Evolutionary conservation across 2,888 invertebrate species (phyloP).

Genomic region (Netelia fuscicornis): DNA sequence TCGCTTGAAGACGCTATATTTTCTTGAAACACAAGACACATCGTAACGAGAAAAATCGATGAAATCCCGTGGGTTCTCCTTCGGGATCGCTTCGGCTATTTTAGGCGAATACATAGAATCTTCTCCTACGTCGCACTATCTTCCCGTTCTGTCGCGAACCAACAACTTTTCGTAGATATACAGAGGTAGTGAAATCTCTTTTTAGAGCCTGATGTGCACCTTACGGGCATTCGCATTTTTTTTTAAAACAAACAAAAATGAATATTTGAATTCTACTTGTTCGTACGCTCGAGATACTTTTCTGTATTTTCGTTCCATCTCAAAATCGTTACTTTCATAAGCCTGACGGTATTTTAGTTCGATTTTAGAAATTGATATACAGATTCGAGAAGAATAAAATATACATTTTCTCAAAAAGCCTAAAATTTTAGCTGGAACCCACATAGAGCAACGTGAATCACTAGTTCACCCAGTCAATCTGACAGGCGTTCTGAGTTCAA

Average conservation of each 20-base stretch:
- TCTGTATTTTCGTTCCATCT: too few species aligned
- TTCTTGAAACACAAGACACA: conserved; percentile 31
- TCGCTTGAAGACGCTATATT: conserved; percentile 16
- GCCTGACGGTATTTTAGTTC: too few species aligned
- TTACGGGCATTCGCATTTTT: neutral
- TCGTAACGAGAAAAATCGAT: neutral
- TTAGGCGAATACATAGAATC: neutral
- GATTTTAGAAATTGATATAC: too few species aligned
- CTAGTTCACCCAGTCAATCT: conserved; percentile 6
- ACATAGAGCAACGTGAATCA: neutral
- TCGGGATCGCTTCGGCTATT: conserved; percentile 35
- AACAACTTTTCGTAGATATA: conserved; percentile 6
- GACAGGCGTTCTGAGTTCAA: conserved; percentile 45
- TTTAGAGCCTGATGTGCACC: conserved; percentile 18
- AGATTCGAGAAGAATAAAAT: too few species aligned
- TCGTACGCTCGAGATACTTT: too few species aligned
- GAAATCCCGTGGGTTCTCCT: conserved; percentile 20
- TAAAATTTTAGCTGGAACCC: too few species aligned
- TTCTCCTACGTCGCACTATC: neutral
- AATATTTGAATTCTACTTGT: neutral
- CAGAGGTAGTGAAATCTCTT: conserved; percentile 4
- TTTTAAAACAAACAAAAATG: neutral
- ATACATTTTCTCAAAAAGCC: too few species aligned
- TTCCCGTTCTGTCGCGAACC: neutral
- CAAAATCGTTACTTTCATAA: too few species aligned